phyloP scores from a whole-genome alignment of 1,140 invertebrate genomes.

The Sogatella furcifera region DNA sequence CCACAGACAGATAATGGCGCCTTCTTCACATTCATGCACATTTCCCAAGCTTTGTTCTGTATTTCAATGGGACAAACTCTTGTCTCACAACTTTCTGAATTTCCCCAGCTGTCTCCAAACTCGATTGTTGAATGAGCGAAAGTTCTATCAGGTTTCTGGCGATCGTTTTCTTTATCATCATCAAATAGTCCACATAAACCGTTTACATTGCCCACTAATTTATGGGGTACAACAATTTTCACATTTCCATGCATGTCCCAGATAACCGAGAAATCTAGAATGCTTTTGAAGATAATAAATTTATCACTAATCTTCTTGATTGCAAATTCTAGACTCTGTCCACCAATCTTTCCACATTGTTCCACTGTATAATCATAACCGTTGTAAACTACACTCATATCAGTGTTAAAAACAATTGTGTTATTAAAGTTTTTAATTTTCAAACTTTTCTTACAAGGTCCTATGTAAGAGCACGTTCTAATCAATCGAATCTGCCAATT shows the following conservation, averaged over 20 bases:
- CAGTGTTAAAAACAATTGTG: slow-evolving; percentile 45
- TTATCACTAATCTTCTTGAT: slow-evolving; percentile 55
- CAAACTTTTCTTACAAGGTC: slow-evolving; percentile 44
- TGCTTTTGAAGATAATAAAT: slow-evolving; percentile 51
- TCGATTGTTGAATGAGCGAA: slow-evolving; percentile 47
- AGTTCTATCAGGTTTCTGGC: slow-evolving; percentile 51
- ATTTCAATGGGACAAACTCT: slow-evolving; percentile 41
- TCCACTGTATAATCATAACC: slow-evolving; percentile 47
- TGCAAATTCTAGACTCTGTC: slow-evolving; percentile 48
- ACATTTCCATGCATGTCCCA: slow-evolving; percentile 55
- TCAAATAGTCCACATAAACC: slow-evolving; percentile 71
- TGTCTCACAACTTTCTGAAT: slow-evolving; percentile 40
- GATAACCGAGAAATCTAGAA: slow-evolving; percentile 58
- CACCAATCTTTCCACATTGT: slow-evolving; percentile 44
- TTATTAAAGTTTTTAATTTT: slow-evolving; percentile 44
- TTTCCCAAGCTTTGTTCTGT: slow-evolving; percentile 47
- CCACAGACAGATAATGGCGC: slow-evolving; percentile 47
- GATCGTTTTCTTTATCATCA: slow-evolving; percentile 51
- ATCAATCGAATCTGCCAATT: slow-evolving; percentile 53
- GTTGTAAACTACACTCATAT: slow-evolving; percentile 54
- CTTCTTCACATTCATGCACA: slow-evolving; percentile 44
- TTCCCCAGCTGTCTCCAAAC: slow-evolving; percentile 64
- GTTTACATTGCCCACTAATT: slow-evolving; percentile 47
- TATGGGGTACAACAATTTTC: slow-evolving; percentile 55
- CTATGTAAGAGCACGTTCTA: slow-evolving; percentile 44